Percentiles rank a stretch among this genome's conserved stretches.
Evolutionary conservation across 2,888 invertebrate species (phyloP).

Genomic region (Cancer borealis): DNA sequence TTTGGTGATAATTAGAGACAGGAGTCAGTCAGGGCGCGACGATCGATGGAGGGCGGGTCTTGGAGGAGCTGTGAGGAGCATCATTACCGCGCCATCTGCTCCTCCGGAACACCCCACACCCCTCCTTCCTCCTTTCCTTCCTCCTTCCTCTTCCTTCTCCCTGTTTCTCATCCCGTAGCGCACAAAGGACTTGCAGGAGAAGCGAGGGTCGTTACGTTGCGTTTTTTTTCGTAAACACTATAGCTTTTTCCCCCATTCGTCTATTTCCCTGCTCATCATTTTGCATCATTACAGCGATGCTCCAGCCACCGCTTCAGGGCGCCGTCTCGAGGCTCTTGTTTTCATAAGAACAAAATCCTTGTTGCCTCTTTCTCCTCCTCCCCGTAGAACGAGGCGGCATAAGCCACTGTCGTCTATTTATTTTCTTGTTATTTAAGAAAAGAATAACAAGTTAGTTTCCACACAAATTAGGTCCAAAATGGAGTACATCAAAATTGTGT

Average conservation of each 20-base stretch:
- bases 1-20: conserved; percentile 30
- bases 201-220: conserved; percentile 5
- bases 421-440: neutral
- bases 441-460: neutral
- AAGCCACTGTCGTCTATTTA: neutral
- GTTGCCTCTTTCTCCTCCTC: neutral
- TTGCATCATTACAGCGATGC: conserved; percentile 18
- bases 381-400: neutral
- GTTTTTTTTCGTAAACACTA: neutral
- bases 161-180: neutral
- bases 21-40: conserved; percentile 16
- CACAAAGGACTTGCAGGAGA: neutral
- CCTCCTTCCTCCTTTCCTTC: neutral
- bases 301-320: neutral
- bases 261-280: conserved; percentile 37
- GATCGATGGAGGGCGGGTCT: conserved; percentile 41
- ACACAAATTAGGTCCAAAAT: neutral
- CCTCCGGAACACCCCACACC: neutral
- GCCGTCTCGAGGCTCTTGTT: neutral
- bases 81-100: conserved; percentile 40
- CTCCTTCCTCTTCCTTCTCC: neutral
- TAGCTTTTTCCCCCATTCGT: conserved; percentile 29
- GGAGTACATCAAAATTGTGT: neutral
- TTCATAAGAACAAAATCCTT: neutral
- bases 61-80: conserved; percentile 30